These are phyloP conservation scores for Biston betularia DNA, from an alignment of 2,888 invertebrate species.

Conservation along the genomic window DNA sequence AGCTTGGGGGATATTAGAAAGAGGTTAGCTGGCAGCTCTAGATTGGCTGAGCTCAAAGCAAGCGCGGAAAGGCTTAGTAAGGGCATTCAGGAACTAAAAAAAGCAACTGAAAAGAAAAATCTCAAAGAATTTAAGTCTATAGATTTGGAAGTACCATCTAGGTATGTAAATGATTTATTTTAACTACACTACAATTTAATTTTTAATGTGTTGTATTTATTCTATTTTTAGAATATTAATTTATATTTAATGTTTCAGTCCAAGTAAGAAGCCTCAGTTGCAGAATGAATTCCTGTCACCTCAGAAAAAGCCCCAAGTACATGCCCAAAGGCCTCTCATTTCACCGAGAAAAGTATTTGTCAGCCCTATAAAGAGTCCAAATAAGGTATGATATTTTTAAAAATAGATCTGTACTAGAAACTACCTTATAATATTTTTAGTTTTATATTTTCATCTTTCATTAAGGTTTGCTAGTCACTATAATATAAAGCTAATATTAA, in stretches of 20 bases:
- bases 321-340: constrained; percentile 77
- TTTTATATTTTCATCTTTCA: background rate
- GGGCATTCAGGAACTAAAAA: constrained; percentile 87
- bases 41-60: constrained; percentile 89
- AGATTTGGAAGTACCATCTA: constrained; percentile 91
- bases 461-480: background rate
- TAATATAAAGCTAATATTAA: too few relatives aligned
- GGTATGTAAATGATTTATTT: constrained; percentile 73
- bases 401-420: background rate
- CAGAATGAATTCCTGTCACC: constrained; percentile 84
- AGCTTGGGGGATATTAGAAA: constrained; percentile 90
- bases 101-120: constrained; percentile 79
- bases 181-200: background rate
- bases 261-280: constrained; percentile 79
- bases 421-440: too few relatives aligned
- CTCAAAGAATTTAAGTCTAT: constrained; percentile 90
- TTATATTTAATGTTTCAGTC: constrained; percentile 80
- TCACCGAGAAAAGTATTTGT: constrained; percentile 88
- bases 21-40: constrained; percentile 88
- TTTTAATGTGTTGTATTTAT: too few relatives aligned
- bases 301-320: constrained; percentile 79
- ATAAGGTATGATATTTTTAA: constrained; percentile 72
- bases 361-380: constrained; percentile 88
- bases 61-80: constrained; percentile 89
- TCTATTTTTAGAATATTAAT: background rate